Evolutionary conservation across 2,797 vertebrate species (phyloP), one percentile per base, ranked within the genome.

Genomic region (Alfaro cultratus): DNA sequence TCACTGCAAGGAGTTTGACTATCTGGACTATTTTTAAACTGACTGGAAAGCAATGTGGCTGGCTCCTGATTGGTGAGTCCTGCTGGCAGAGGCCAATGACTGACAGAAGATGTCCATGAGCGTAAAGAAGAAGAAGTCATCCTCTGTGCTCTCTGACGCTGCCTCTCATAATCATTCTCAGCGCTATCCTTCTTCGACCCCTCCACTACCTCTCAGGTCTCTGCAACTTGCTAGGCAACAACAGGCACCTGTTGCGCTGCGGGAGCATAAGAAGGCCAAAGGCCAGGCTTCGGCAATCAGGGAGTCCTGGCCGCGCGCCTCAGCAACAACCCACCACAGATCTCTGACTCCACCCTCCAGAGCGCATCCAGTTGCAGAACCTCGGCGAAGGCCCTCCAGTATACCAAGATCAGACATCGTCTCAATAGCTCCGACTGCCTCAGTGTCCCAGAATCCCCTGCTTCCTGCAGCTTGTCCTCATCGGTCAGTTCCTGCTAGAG

Each of bases 101-200:
- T 83, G 70, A 81, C 67, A 15, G 34, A 73, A 72, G 78, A 94
- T 94, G 93, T 93, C 92, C 34, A 83, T 79, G 13, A 80, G 78
- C 7, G 71, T 88, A n/a, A 94, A 92, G 79, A 93, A 92, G 77
- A 92, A 89, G 36, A 85, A 85, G 29, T n/a, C 29, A 0, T 46
- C 74, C 1, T 36, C 36, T 36, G 62, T 55, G 0, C 1, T 51
- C 16, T 36, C 60, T 55, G 78, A 84, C n/a, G 21, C 68, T 1
- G 0, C 71, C 64, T 47, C 31, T 5, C 67, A n/a, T 49, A 41
- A 67, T 60, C 51, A 21, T 18, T 51, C 34, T 74, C 79, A 49
- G 39, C 80, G 83, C 1, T 84, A 81, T 43, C 84, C 86, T 8
- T 91, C 80, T 0, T 75, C 79, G 0, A 91, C 88, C 8, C 92